Percentiles rank a stretch among this genome's conserved stretches.
Conservation (phyloP, 2,113 vertebrate genomes). For the Corythaixoides concolor region DNA sequence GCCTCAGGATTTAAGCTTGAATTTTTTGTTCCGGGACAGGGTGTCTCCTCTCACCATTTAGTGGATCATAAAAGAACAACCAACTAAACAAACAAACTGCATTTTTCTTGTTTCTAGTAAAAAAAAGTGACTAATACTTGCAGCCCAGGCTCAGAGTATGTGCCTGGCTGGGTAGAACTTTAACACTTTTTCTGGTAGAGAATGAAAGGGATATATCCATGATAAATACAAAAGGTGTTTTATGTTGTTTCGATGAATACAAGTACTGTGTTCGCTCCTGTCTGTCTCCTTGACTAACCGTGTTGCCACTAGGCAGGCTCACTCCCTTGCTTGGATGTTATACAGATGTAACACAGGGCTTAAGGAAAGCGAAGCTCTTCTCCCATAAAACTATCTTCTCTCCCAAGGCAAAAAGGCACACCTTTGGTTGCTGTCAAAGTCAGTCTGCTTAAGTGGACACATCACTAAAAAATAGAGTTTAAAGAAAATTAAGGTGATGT, state of each 20-base stretch:
- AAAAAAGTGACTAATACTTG: not conserved
- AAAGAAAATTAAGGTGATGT: not conserved
- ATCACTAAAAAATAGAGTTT: not conserved
- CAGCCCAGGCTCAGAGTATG: not conserved
- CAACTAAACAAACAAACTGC: not conserved
- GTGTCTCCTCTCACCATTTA: not conserved
- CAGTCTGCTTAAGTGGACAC: not conserved
- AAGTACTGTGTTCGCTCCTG: not conserved
- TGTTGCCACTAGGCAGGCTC: not conserved
- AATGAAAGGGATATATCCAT: not conserved
- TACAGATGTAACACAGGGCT: not conserved
- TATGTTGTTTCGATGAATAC: not conserved
- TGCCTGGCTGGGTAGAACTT: not conserved
- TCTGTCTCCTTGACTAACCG: not conserved
- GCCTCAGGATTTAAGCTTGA: not conserved
- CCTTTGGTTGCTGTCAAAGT: not conserved
- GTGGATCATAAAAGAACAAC: not conserved
- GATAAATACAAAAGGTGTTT: not conserved
- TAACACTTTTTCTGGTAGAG: not conserved
- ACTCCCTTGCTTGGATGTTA: not conserved
- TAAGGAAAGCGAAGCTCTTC: not conserved
- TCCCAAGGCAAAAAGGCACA: not conserved
- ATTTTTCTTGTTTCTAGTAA: conserved; percentile 3
- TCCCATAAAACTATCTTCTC: not conserved
- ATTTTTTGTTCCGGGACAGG: conserved; percentile 29